Conservation (phyloP, 2,113 vertebrate genomes). For the Ictalurus furcatus region DNA sequence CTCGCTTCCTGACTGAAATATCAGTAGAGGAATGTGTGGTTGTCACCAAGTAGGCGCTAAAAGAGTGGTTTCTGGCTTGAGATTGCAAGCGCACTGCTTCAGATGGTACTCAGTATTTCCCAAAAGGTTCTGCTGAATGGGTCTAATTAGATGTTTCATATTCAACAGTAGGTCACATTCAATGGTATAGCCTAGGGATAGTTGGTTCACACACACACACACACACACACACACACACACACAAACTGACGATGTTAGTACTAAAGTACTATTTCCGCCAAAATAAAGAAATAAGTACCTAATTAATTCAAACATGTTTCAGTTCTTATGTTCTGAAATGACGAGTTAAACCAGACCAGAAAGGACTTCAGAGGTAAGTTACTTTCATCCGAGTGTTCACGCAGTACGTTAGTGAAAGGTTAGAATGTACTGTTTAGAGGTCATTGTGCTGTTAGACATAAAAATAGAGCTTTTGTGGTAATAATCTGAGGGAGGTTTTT, state of each 20-base stretch:
- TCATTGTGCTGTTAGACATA: background rate
- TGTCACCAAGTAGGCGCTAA: background rate
- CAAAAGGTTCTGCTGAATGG: background rate
- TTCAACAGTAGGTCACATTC: background rate
- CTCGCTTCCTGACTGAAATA: background rate
- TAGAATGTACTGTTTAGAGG: too few species aligned
- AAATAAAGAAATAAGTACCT: background rate
- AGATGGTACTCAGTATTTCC: background rate
- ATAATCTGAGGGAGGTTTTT: background rate
- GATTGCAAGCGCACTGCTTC: background rate
- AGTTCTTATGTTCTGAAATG: background rate
- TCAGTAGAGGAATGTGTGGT: constrained; percentile 15
- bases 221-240: too few species aligned
- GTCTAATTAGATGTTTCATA: background rate
- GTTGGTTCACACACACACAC: background rate
- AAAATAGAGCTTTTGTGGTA: background rate
- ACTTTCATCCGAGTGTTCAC: background rate
- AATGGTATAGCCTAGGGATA: background rate
- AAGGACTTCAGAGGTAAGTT: background rate
- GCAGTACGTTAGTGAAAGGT: background rate
- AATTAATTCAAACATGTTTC: background rate
- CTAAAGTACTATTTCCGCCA: background rate
- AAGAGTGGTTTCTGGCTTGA: background rate
- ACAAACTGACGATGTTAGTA: background rate
- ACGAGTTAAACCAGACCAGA: background rate